These are phyloP conservation scores for Endotricha flammealis DNA, from an alignment of 2,888 invertebrate genomes.

Conservation along the genomic window DNA sequence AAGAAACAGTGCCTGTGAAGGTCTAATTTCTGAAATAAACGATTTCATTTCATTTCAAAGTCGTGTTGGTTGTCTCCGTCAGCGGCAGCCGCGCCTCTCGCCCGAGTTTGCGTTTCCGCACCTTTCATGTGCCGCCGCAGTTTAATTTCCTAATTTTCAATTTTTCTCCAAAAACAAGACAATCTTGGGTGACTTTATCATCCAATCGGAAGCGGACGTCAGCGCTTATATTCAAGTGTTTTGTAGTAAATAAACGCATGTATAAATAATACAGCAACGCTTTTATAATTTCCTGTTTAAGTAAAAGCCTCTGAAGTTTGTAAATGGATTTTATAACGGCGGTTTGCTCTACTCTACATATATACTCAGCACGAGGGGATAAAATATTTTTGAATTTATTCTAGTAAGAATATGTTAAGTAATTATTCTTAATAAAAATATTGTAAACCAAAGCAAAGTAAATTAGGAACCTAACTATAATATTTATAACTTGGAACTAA, in stretches of 20 bases:
- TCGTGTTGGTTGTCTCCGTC: background rate
- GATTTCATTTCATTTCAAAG: no score
- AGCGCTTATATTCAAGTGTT: slow-evolving; percentile 52
- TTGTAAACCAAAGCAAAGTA: no score
- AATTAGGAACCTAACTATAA: no score
- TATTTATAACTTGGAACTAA: background rate
- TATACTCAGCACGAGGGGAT: background rate
- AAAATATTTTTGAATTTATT: background rate
- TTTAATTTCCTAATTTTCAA: slow-evolving; percentile 75
- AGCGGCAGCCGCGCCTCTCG: slow-evolving; percentile 27
- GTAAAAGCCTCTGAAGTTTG: slow-evolving; percentile 62
- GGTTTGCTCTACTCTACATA: no score
- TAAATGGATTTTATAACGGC: slow-evolving; percentile 53
- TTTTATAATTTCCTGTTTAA: slow-evolving; percentile 70
- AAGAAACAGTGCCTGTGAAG: no score
- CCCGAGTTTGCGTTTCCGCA: slow-evolving; percentile 46
- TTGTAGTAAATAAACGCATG: slow-evolving; percentile 29
- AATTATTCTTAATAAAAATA: no score
- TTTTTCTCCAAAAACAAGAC: slow-evolving; percentile 58
- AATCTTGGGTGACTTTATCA: slow-evolving; percentile 60
- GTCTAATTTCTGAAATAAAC: no score
- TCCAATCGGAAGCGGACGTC: slow-evolving; percentile 69
- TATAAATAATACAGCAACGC: slow-evolving; percentile 52
- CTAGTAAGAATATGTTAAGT: no score
- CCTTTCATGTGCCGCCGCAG: slow-evolving; percentile 57